Base-by-base conservation (phyloP, 2,113 vertebrate genomes). In the Lophius piscatorius region DNA sequence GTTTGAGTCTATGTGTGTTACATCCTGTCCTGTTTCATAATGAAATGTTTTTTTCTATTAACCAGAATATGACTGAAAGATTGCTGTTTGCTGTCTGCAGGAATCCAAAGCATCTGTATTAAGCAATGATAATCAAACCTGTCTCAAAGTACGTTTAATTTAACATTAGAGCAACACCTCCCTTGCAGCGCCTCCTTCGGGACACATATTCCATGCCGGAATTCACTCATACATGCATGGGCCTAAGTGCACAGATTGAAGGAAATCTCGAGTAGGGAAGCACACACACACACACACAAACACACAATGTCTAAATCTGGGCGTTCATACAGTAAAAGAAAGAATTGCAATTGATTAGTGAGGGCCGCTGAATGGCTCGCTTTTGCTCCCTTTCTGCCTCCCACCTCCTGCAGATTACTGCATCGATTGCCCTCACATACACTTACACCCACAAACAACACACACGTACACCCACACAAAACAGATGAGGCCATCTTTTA, bases 21-120 rank as follows among this genome's bases (percentile, higher is more conserved):
- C 14, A 35, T 56, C 39, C 33, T 54, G 49, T 65, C 21, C 6
- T 4, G 5, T 55, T 10, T 94, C 94, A 94, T 95, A 95, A 95
- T 96, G 94, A 97, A 95, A 96, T 91, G 87, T 54, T 96, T 96
- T 94, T 93, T 95, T 94, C 94, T 93, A 94, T 78, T 75, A 81
- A 56, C 0, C 54, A 62, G 55, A 42, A 47, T 36, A 7, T 5
- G 61, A 63, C 22, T 2, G 54, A 8, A 45, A 16, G 55, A 46
- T 31, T 36, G 39, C 50, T 46, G 36, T 21, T n/a, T n/a, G n/a
- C n/a, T n/a, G n/a, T n/a, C n/a, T n/a, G n/a, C n/a, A n/a, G 2
- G 45, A 39, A 48, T 60, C 28, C 34, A 11, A 45, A 41, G 16
- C 6, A 5, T 21, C 34, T 13, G 22, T 29, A 20, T 10, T 31